phyloP scores from a whole-genome alignment of 2,113 vertebrate genomes.

The Prunella himalayana region DNA sequence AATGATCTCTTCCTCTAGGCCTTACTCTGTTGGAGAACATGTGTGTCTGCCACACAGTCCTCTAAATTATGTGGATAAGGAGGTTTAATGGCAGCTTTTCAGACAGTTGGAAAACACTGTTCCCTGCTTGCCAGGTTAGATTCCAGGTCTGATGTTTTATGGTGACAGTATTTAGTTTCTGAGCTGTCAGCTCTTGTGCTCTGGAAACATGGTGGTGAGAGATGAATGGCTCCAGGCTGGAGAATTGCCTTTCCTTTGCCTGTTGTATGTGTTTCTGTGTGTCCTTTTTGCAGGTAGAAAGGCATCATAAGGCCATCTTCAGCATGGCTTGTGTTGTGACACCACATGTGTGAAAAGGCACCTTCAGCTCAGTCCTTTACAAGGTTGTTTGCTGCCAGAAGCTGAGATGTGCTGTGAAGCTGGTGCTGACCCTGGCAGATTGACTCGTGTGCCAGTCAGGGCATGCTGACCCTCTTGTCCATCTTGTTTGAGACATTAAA shows the following conservation, averaged over 20 bases:
- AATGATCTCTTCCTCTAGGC: not conserved
- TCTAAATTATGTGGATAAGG: not conserved
- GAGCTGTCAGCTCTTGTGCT: not conserved
- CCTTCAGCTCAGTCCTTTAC: not conserved
- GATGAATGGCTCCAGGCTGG: not conserved
- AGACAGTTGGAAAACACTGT: not conserved
- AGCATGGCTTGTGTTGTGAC: not conserved
- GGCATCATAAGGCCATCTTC: not conserved
- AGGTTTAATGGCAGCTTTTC: not conserved
- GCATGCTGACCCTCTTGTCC: not conserved
- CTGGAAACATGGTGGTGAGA: not conserved
- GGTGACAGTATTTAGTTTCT: not conserved
- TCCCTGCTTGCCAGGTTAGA: not conserved
- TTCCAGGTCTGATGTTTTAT: not conserved
- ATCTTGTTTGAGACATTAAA: not conserved
- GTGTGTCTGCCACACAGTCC: not conserved
- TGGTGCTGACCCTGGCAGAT: not conserved
- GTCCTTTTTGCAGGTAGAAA: not conserved
- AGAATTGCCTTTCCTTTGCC: not conserved
- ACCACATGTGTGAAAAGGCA: fast-evolving
- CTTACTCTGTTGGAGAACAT: fast-evolving
- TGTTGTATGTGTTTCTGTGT: not conserved
- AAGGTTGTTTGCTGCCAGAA: not conserved
- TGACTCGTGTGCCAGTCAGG: not conserved
- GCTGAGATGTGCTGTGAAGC: not conserved